These are phyloP conservation scores for Acleris emargana DNA, from an alignment of 2,888 invertebrate genomes.

Conservation along the genomic window DNA sequence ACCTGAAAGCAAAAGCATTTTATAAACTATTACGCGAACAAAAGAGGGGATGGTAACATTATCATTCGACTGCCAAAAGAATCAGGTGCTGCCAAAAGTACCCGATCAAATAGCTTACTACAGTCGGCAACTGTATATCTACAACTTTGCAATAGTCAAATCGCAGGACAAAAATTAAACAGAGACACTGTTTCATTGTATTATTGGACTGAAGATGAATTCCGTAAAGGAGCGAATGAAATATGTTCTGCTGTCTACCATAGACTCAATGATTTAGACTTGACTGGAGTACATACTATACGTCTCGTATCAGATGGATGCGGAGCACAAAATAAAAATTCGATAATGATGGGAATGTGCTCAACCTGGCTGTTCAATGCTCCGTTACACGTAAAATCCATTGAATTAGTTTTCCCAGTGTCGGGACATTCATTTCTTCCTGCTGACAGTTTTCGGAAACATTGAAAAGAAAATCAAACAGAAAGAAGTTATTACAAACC, in stretches of 20 bases:
- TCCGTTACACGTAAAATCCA: constrained; percentile 9
- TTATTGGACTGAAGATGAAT: constrained; percentile 49
- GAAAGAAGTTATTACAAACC: constrained; percentile 14
- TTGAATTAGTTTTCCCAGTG: no score
- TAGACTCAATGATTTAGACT: constrained; percentile 9
- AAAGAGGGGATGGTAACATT: constrained; percentile 40
- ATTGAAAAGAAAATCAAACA: not conserved
- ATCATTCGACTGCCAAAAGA: constrained; percentile 52
- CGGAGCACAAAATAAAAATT: constrained; percentile 38
- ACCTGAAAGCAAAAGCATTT: constrained; percentile 43
- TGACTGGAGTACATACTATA: constrained; percentile 19
- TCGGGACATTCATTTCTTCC: no score
- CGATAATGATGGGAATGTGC: constrained; percentile 33
- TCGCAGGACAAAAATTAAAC: constrained; percentile 38
- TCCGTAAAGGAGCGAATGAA: constrained; percentile 48
- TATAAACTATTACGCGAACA: constrained; percentile 42
- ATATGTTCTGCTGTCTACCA: constrained; percentile 43
- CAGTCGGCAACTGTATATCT: constrained; percentile 45
- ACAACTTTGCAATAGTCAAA: constrained; percentile 46
- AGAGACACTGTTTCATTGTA: constrained; percentile 41
- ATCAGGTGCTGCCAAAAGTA: constrained; percentile 46
- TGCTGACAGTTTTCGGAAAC: no score
- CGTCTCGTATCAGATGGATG: constrained; percentile 36
- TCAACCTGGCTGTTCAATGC: constrained; percentile 19
- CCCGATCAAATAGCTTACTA: constrained; percentile 50